Conservation (phyloP, 1,140 invertebrate species). For the Drosophila subpulchrella region DNA sequence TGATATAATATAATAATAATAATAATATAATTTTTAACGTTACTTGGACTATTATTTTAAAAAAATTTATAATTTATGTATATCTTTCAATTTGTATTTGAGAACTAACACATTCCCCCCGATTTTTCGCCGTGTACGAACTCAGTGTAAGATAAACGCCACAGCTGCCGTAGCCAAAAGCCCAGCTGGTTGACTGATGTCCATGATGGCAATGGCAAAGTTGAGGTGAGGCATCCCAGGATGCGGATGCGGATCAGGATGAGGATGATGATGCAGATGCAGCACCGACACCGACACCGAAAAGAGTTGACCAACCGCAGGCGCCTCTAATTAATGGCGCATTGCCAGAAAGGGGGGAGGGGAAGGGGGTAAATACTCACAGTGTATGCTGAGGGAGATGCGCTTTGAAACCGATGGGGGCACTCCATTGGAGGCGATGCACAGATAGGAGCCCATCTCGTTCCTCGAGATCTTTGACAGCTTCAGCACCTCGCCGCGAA, state of each 20-base stretch:
- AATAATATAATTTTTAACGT: no score
- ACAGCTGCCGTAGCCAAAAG: conserved; percentile 44
- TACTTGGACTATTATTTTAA: no score
- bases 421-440: conserved; percentile 93
- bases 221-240: conserved; percentile 3
- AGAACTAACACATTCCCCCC: no score
- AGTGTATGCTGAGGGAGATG: conserved; percentile 92
- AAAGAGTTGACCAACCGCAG: conserved; percentile 67
- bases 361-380: conserved; percentile 87
- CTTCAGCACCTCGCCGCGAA: conserved; percentile 90
- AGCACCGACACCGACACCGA: conserved; percentile 1
- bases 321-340: conserved; percentile 74
- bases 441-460: conserved; percentile 95
- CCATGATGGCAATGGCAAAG: conserved; percentile 2
- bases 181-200: conserved; percentile 37
- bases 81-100: no score
- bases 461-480: conserved; percentile 92
- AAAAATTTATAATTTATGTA: no score
- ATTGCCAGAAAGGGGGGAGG: neutral
- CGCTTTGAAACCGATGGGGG: conserved; percentile 93
- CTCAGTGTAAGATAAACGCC: conserved; percentile 75
- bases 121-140: conserved; percentile 1
- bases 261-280: neutral
- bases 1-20: no score
- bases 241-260: neutral